Base-by-base conservation (phyloP, 2,888 invertebrate species). In the Hyposoter dolosus region DNA sequence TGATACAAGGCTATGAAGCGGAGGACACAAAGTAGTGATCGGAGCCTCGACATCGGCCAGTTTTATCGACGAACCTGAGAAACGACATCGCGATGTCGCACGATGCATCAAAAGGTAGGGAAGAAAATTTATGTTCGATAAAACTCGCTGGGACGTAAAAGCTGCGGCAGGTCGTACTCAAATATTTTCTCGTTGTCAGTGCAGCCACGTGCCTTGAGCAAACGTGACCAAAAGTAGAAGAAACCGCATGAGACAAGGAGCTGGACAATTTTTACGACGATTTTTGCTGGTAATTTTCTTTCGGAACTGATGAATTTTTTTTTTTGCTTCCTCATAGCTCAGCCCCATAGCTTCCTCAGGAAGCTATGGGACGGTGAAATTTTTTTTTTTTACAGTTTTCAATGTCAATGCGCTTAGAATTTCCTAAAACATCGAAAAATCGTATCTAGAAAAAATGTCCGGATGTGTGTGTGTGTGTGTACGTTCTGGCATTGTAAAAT, bases 1-100 rank as follows among this genome's bases (percentile, higher is more conserved):
- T 90, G 86, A 88, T 81, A 68, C 69, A 84, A 66, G 19, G 45
- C 78, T 63, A 85, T 78, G 85, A 69, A 74, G 74, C 74, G 68
- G 68, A 56, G 10, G 69, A 75, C 79, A 56, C 85, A 47, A 82
- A 82, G 75, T 53, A 72, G 32, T 63, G 60, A 69, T 78, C 82
- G 72, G 81, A 82, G 82, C 85, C 80, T 81, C 63, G 53, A 40
- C 60, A 40, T 40, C 32, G 65, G 47, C 56, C 76, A 80, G 23
- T 79, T 69, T 79, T 66, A 53, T 71, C 23, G 15, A 35, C 45
- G 63, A 78, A 68, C 23, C 7, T 12, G 28, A 53, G 17, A 66
- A 40, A 40, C 40, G 65, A 68, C 15, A 40, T n/a, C 19, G 53
- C 40, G n/a, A 35, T 19, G 35, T 65, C 6, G 40, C 9, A 68